Percentiles rank a stretch among this genome's conserved stretches.
Evolutionary conservation across 2,113 vertebrate species (phyloP).

Genomic region (Sebastes fasciatus): DNA sequence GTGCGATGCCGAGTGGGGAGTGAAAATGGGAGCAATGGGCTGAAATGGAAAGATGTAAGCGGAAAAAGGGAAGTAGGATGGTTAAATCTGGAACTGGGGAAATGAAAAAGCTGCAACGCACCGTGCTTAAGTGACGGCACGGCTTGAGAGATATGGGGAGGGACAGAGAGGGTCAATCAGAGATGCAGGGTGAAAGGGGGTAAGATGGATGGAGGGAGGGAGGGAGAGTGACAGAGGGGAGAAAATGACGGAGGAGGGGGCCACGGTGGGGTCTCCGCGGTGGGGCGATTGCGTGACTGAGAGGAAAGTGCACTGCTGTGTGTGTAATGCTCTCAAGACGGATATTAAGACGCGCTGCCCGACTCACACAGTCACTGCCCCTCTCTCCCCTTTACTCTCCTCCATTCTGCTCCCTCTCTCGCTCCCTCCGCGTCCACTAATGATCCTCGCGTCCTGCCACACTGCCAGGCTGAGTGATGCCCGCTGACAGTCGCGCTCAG

Average conservation of each 20-base stretch:
- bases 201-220: slow-evolving; percentile 45
- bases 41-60: slow-evolving; percentile 56
- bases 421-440: slow-evolving; percentile 80
- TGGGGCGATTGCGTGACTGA: slow-evolving; percentile 82
- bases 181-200: slow-evolving; percentile 52
- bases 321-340: slow-evolving; percentile 85
- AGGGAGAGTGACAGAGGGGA: slow-evolving; percentile 57
- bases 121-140: slow-evolving; percentile 60
- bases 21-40: slow-evolving; percentile 67
- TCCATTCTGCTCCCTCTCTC: slow-evolving; percentile 70
- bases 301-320: slow-evolving; percentile 82
- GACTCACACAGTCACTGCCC: slow-evolving; percentile 70
- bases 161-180: slow-evolving; percentile 63
- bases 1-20: slow-evolving; percentile 46
- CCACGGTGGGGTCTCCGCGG: slow-evolving; percentile 50
- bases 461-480: slow-evolving; percentile 83
- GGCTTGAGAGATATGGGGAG: slow-evolving; percentile 52
- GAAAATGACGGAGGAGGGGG: slow-evolving; percentile 56
- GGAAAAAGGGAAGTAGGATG: slow-evolving; percentile 35
- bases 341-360: slow-evolving; percentile 79
- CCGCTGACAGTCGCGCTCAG: slow-evolving; percentile 84
- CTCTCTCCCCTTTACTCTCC: slow-evolving; percentile 64
- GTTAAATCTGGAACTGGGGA: slow-evolving; percentile 60
- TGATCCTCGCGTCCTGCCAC: slow-evolving; percentile 82
- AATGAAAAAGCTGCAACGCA: slow-evolving; percentile 51